Percentiles rank a stretch among this genome's conserved stretches.
These are phyloP conservation scores for Leptothorax acervorum DNA, from an alignment of 2,888 invertebrate genomes.

Conservation along the genomic window DNA sequence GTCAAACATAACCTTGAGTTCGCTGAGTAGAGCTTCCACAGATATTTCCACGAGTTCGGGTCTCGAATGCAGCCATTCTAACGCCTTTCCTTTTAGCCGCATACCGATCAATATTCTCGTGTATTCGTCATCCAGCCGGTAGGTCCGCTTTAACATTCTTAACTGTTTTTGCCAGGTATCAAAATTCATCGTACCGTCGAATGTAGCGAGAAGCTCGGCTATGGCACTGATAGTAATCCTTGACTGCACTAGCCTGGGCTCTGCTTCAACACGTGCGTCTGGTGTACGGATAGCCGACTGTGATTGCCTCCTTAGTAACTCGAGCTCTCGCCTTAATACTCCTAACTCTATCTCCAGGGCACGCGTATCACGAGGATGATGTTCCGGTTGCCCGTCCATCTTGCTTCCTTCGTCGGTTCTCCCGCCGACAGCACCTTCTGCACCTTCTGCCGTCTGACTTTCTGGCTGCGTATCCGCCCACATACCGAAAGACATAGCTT, in stretches of 20 bases:
- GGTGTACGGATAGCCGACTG: neutral
- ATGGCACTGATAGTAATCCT: neutral
- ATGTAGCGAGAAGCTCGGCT: neutral
- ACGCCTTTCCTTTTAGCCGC: neutral
- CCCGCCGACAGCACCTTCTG: neutral
- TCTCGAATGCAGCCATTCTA: slow-evolving; percentile 4
- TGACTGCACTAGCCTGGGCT: neutral
- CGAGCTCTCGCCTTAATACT: neutral
- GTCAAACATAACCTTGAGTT: neutral
- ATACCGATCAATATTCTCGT: neutral
- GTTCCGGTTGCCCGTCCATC: neutral
- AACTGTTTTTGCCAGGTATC: neutral
- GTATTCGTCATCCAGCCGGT: neutral
- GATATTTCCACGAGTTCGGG: neutral
- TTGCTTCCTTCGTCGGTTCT: neutral
- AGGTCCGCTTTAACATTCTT: neutral
- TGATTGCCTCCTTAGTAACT: neutral
- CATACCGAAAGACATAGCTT: neutral
- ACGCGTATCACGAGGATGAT: neutral
- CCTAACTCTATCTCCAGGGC: neutral
- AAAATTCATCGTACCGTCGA: neutral
- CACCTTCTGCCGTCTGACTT: neutral
- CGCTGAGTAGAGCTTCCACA: neutral
- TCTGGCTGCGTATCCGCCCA: neutral
- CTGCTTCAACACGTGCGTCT: neutral